A percentile compares a stretch with the other conserved stretches of the same genome.
Evolutionary conservation across 1,140 invertebrate genomes (phyloP).

Genomic region (Nymphalis io): DNA sequence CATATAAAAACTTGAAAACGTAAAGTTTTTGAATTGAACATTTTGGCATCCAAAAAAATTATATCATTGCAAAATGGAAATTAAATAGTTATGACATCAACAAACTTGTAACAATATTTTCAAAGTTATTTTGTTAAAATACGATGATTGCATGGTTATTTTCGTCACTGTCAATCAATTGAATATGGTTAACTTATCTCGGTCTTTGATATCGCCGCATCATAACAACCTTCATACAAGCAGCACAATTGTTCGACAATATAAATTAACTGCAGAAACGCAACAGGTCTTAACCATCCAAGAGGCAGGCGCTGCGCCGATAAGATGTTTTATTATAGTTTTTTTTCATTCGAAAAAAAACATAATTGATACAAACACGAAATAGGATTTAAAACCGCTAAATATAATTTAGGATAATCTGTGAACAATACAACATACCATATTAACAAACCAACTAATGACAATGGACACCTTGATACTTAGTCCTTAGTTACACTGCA

Average conservation of each 20-base stretch:
- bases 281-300: constrained; percentile 22
- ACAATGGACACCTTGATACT: too few species aligned
- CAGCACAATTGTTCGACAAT: constrained; percentile 40
- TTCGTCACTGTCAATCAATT: constrained; percentile 21
- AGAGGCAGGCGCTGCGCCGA: neutral
- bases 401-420: too few species aligned
- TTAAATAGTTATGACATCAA: too few species aligned
- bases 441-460: too few species aligned
- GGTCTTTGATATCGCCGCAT: constrained; percentile 55
- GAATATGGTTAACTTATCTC: constrained; percentile 44
- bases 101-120: neutral
- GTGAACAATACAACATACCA: too few species aligned
- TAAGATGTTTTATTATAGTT: constrained; percentile 1
- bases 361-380: neutral
- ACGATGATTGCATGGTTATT: constrained; percentile 9
- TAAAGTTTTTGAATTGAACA: too few species aligned
- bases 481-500: too few species aligned
- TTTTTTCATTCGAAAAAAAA: neutral
- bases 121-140: neutral
- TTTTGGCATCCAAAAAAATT: too few species aligned
- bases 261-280: constrained; percentile 30
- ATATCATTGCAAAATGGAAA: too few species aligned
- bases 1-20: too few species aligned
- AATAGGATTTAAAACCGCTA: neutral
- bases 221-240: constrained; percentile 48